Evolutionary conservation across 2,888 invertebrate genomes (phyloP).

Genomic region (Xestia rhomboidea): DNA sequence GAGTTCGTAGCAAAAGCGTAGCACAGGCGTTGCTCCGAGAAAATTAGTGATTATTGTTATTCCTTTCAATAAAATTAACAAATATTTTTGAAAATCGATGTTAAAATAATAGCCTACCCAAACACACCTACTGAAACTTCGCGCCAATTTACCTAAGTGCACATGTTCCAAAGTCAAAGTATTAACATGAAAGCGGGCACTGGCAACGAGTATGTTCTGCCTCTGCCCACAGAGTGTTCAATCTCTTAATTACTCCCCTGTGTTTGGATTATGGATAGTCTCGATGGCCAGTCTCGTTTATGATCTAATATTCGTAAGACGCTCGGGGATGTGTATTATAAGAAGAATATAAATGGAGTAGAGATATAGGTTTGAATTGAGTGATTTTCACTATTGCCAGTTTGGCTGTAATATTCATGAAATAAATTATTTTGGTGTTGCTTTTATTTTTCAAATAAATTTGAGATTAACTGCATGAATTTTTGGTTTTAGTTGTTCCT

Average conservation of each 20-base stretch:
- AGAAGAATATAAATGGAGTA: slow-evolving; percentile 16
- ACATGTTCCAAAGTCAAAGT: slow-evolving; percentile 62
- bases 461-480: no score
- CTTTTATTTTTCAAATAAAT: background rate
- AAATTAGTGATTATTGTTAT: background rate
- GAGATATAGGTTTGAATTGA: background rate
- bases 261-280: slow-evolving; percentile 74
- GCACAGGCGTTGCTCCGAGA: background rate
- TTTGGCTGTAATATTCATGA: background rate
- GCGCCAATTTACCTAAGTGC: slow-evolving; percentile 62
- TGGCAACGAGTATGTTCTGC: slow-evolving; percentile 52
- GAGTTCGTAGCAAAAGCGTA: background rate
- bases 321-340: slow-evolving; percentile 29
- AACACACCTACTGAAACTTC: slow-evolving; percentile 25
- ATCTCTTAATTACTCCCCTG: slow-evolving; percentile 77
- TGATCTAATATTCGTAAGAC: slow-evolving; percentile 50
- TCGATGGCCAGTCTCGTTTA: slow-evolving; percentile 52
- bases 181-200: slow-evolving; percentile 57
- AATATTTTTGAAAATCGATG: no score
- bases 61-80: no score
- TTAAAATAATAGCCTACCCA: no score
- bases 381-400: background rate
- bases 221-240: slow-evolving; percentile 67
- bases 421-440: background rate
- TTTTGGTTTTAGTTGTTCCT: background rate